Conservation (phyloP, 2,888 invertebrate species). For the Cylindroiulus punctatus region DNA sequence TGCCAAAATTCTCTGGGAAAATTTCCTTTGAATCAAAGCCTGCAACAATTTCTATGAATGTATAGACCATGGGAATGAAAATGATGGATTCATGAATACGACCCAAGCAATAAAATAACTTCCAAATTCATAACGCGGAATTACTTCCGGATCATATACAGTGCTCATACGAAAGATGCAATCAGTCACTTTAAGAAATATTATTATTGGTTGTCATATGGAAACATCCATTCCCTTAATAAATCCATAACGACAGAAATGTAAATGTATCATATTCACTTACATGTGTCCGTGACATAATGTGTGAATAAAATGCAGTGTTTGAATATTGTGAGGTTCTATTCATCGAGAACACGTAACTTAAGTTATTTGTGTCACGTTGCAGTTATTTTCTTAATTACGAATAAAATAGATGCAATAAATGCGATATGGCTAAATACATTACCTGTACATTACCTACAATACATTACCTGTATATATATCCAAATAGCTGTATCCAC, state of each 20-base stretch:
- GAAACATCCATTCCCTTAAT: not conserved
- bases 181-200: not conserved
- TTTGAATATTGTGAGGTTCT: too few species aligned
- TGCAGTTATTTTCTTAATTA: too few species aligned
- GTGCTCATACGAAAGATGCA: not conserved
- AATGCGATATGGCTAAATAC: too few species aligned
- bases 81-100: not conserved
- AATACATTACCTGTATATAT: too few species aligned
- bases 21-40: not conserved
- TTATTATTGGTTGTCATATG: not conserved
- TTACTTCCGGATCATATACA: not conserved
- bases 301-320: too few species aligned
- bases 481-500: too few species aligned
- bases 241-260: not conserved
- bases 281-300: not conserved
- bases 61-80: not conserved
- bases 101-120: not conserved
- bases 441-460: too few species aligned
- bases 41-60: not conserved
- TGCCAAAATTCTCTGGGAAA: too few species aligned
- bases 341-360: too few species aligned
- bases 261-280: too few species aligned
- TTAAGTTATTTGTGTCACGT: too few species aligned
- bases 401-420: too few species aligned
- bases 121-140: not conserved